These are phyloP conservation scores for Luehdorfia chinensis DNA, from an alignment of 1,140 invertebrate species.

Conservation along the genomic window DNA sequence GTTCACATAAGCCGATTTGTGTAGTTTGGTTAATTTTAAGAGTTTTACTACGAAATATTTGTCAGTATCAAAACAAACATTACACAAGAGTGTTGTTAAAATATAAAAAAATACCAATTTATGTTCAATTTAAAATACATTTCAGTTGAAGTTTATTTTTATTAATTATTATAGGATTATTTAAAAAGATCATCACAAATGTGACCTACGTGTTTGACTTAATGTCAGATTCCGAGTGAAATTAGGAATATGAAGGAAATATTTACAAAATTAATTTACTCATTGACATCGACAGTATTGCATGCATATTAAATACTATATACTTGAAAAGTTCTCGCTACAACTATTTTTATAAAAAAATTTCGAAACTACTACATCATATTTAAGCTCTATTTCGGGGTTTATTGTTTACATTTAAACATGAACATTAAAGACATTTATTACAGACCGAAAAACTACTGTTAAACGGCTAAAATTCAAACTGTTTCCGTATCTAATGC, in stretches of 20 bases:
- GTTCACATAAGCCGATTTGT: too few relatives aligned
- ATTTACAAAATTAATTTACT: constrained; percentile 21
- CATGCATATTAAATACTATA: constrained; percentile 28
- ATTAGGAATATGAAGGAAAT: not conserved
- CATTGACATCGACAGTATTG: constrained; percentile 4
- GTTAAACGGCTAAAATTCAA: constrained; percentile 9
- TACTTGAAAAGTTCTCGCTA: constrained; percentile 24
- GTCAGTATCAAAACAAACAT: too few relatives aligned
- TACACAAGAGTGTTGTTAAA: too few relatives aligned
- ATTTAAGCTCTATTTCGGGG: constrained; percentile 50
- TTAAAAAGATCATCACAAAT: too few relatives aligned
- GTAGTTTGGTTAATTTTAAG: too few relatives aligned
- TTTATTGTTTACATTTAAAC: constrained; percentile 33
- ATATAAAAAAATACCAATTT: constrained; percentile 4
- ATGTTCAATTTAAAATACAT: constrained; percentile 5
- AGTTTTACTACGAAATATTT: too few relatives aligned
- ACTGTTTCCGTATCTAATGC: not conserved
- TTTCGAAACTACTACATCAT: constrained; percentile 34
- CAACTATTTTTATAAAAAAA: constrained; percentile 32
- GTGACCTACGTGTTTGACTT: too few relatives aligned
- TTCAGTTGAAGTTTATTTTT: not conserved
- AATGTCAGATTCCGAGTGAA: constrained; percentile 8
- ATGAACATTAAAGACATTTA: constrained; percentile 28
- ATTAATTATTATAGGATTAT: constrained; percentile 4
- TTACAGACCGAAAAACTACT: constrained; percentile 3